Conservation (phyloP, 2,888 invertebrate genomes). For the Junonia oenone region DNA sequence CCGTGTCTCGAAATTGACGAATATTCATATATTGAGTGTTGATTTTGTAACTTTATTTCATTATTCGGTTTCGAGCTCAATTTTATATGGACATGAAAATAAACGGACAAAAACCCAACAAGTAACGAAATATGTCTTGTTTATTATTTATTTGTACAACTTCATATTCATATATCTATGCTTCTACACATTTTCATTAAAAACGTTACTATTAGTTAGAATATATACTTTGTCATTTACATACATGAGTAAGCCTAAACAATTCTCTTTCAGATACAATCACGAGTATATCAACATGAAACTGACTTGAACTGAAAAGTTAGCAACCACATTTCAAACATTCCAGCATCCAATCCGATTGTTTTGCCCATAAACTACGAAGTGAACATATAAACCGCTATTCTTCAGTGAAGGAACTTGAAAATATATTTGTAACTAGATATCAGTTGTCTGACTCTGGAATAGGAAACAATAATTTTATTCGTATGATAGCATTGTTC, state of each 20-base stretch:
- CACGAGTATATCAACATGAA: not conserved
- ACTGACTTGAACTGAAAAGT: slow-evolving; percentile 9
- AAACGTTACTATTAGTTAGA: no score
- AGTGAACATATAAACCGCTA: slow-evolving; percentile 36
- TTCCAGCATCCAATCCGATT: slow-evolving; percentile 26
- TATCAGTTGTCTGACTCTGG: slow-evolving; percentile 35
- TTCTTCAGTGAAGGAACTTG: slow-evolving; percentile 39
- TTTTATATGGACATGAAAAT: no score
- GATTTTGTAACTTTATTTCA: no score
- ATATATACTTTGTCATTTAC: no score
- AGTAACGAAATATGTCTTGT: no score
- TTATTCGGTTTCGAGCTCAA: no score
- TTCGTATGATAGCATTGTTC: slow-evolving; percentile 15
- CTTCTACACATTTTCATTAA: no score
- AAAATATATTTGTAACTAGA: slow-evolving; percentile 42
- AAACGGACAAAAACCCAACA: no score
- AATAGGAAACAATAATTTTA: slow-evolving; percentile 21
- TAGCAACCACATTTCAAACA: slow-evolving; percentile 11
- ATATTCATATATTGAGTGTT: not conserved
- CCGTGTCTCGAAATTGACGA: not conserved
- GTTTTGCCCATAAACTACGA: slow-evolving; percentile 34
- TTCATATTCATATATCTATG: no score
- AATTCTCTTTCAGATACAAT: not conserved
- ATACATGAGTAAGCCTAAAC: no score
- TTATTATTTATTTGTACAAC: no score